phyloP scores from a whole-genome alignment of 2,888 invertebrate species.

The Gisinianus flammeolus region DNA sequence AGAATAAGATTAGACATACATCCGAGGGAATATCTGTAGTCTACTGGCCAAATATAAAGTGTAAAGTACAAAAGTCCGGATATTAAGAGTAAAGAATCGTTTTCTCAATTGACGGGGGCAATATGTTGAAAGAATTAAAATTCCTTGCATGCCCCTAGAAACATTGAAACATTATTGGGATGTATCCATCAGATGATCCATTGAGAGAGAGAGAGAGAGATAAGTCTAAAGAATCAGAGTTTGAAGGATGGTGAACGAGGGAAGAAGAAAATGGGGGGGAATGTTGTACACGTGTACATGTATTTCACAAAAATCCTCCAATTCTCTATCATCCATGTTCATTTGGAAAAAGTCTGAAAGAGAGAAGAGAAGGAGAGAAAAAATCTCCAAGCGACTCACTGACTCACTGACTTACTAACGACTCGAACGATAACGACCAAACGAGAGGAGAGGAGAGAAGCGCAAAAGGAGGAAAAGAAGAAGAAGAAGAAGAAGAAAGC shows the following conservation, averaged over 20 bases:
- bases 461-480: background rate
- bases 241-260: background rate
- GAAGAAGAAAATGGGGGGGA: background rate
- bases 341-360: no score
- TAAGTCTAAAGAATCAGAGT: background rate
- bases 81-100: background rate
- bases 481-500: background rate
- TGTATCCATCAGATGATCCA: background rate
- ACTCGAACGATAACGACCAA: background rate
- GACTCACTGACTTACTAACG: slow-evolving; percentile 12
- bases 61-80: background rate
- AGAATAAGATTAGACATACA: no score
- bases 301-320: background rate
- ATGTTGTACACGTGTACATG: no score
- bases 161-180: slow-evolving; percentile 4
- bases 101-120: slow-evolving; percentile 37
- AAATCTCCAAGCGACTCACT: background rate
- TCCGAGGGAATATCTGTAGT: no score
- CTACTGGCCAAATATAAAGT: background rate
- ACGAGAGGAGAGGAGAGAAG: background rate
- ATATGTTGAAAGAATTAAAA: slow-evolving; percentile 43
- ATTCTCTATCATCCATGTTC: background rate
- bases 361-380: background rate
- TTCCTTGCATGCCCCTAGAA: slow-evolving; percentile 28
- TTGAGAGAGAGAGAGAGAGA: background rate